These are phyloP conservation scores for Limonius californicus DNA, from an alignment of 1,140 invertebrate species.

Conservation along the genomic window DNA sequence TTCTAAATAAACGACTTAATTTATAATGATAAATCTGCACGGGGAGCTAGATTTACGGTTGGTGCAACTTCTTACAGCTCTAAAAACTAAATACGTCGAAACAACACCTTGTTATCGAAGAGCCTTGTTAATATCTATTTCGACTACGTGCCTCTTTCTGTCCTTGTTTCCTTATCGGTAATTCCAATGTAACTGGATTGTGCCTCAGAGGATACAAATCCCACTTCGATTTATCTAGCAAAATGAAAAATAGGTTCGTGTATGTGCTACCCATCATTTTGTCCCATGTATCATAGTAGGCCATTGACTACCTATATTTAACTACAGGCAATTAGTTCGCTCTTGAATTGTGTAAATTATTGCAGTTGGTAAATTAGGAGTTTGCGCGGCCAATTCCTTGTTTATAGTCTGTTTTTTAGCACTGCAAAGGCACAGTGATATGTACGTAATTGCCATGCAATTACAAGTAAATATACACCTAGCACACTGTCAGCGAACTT, in stretches of 20 bases:
- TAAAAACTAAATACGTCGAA: constrained; percentile 8
- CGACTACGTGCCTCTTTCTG: not conserved
- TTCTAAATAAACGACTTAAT: constrained; percentile 12
- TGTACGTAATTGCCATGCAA: not conserved
- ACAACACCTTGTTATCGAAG: not conserved
- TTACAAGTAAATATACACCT: not conserved
- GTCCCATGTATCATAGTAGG: not conserved
- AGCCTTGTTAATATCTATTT: not conserved
- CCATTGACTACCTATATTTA: constrained; percentile 7
- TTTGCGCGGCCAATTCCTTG: not conserved
- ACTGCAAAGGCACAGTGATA: not conserved
- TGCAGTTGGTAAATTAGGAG: constrained; percentile 10
- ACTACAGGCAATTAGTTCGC: not conserved
- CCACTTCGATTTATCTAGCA: not conserved
- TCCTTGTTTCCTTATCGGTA: not conserved
- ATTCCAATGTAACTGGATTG: not conserved
- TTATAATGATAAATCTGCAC: constrained; percentile 3
- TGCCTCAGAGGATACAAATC: not conserved
- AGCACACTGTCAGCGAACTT: not conserved
- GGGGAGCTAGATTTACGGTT: not conserved
- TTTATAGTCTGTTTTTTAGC: constrained; percentile 2
- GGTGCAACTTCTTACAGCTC: not conserved
- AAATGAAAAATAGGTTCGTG: not conserved
- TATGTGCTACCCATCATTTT: constrained; percentile 1
- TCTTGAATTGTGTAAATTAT: constrained; percentile 8